Evolutionary conservation across 2,113 vertebrate genomes (phyloP).

Genomic region (Pelmatolapia mariae): DNA sequence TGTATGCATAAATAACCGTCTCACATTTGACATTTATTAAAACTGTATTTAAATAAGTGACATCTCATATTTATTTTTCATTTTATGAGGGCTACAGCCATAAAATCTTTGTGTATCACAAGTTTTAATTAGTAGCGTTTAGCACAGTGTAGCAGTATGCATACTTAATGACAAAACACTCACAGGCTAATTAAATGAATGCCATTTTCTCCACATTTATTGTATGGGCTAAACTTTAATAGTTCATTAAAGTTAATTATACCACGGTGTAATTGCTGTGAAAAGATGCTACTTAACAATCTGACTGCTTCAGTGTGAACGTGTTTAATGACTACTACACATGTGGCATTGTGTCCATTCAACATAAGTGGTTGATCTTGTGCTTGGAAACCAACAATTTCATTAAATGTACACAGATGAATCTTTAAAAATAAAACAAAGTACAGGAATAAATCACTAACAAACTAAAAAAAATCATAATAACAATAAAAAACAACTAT

Average conservation of each 20-base stretch:
- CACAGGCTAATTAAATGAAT: background rate
- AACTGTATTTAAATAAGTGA: background rate
- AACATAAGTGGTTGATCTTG: background rate
- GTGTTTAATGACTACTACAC: background rate
- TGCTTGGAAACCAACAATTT: background rate
- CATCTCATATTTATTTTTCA: background rate
- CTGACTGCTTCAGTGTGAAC: background rate
- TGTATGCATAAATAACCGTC: background rate
- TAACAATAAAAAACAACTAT: background rate
- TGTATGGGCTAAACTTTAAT: background rate
- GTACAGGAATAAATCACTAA: background rate
- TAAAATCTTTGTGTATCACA: background rate
- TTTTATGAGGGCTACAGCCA: background rate
- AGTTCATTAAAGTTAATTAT: background rate
- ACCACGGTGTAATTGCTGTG: background rate
- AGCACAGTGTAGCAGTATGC: background rate
- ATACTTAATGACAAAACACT: background rate
- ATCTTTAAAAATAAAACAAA: background rate
- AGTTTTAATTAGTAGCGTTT: constrained; percentile 20
- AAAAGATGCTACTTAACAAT: background rate
- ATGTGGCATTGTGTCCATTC: background rate
- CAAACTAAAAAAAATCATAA: background rate
- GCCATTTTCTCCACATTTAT: background rate
- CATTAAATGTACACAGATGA: background rate
- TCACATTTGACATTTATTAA: background rate